Base-by-base conservation (phyloP, 1,140 invertebrate genomes). In the Brachionus angularis region DNA sequence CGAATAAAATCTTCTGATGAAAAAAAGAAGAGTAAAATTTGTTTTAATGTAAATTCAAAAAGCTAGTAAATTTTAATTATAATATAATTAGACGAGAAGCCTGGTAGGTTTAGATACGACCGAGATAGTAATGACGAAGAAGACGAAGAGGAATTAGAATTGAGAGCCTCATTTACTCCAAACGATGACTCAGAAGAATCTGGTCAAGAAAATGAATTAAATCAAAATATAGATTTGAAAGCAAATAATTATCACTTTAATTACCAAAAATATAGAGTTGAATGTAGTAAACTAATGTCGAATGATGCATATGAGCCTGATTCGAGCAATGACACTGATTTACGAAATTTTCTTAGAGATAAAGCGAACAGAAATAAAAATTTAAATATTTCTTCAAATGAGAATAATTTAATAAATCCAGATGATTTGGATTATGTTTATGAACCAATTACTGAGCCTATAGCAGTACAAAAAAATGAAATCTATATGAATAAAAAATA, bases 401-500 rank as follows among this genome's bases (percentile, higher is more conserved):
- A n/a, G n/a, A n/a, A n/a, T n/a, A n/a, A n/a, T n/a, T n/a, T n/a
- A n/a, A n/a, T 58, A 14, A 58, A 39, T 29, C 53, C 39, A n/a
- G 16, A 58, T 10, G n/a, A 58, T 23, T 21, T 58, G 10, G 53
- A 58, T 29, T 36, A 58, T 36, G 53, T 34, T 21, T 58, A 58
- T 58, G 5, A 18, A 58, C 53, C 53, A 1, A 58, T 58, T n/a
- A 58, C 53, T 10, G 33, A 58, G n/a, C 53, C 53, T 23, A 58
- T 58, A 4, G 21, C 33, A 12, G 10, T 58, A 2, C 36, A 18
- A 33, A 36, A 39, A 25, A 58, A 58, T 58, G 53, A 58, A 36
- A 36, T 58, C 25, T 58, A 58, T 58, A 36, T 58, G 23, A 58
- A 58, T 36, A n/a, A n/a, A n/a, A n/a, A n/a, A n/a, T n/a, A n/a